Percentiles rank a stretch among this genome's conserved stretches.
phyloP scores from a whole-genome alignment of 2,888 invertebrate species.

The Pseudanteris insignis region DNA sequence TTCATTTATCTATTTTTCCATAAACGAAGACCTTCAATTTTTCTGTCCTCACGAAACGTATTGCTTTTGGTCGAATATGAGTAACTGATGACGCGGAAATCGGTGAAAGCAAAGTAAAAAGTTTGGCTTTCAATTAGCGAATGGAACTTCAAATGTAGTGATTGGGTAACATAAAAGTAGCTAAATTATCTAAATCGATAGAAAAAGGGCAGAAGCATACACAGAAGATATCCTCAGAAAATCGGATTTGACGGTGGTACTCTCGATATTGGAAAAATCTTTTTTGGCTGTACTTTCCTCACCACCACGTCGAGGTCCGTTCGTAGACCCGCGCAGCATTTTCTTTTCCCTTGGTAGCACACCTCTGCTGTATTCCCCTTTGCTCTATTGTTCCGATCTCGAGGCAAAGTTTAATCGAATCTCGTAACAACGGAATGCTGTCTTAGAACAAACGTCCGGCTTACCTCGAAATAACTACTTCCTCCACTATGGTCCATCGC shows the following conservation, averaged over 20 bases:
- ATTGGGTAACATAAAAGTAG: conserved; percentile 35
- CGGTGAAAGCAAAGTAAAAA: conserved; percentile 21
- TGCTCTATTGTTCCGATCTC: conserved; percentile 41
- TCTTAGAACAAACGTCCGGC: conserved; percentile 56
- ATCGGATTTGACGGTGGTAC: conserved; percentile 45
- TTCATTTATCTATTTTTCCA: no score
- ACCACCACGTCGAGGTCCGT: conserved; percentile 30
- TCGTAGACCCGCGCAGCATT: conserved; percentile 29
- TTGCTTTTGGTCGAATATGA: conserved; percentile 19
- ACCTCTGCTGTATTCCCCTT: conserved; percentile 27
- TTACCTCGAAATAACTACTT: conserved; percentile 53
- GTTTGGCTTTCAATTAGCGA: conserved; percentile 38
- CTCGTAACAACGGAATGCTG: conserved; percentile 60
- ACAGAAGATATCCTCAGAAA: conserved; percentile 29
- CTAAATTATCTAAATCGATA: conserved; percentile 36
- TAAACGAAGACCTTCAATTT: conserved; percentile 1
- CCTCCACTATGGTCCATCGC: conserved; percentile 52
- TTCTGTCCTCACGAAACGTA: conserved; percentile 10
- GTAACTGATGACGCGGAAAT: conserved; percentile 29
- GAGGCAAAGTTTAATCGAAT: conserved; percentile 63
- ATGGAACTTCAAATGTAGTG: conserved; percentile 38
- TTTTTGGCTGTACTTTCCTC: conserved; percentile 45
- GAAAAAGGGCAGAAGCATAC: conserved; percentile 30
- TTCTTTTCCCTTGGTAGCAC: conserved; percentile 28
- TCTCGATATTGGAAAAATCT: conserved; percentile 58